A percentile compares a stretch with the other conserved stretches of the same genome.
These are phyloP conservation scores for Erebia ligea DNA, from an alignment of 2,888 invertebrate species.

Conservation along the genomic window DNA sequence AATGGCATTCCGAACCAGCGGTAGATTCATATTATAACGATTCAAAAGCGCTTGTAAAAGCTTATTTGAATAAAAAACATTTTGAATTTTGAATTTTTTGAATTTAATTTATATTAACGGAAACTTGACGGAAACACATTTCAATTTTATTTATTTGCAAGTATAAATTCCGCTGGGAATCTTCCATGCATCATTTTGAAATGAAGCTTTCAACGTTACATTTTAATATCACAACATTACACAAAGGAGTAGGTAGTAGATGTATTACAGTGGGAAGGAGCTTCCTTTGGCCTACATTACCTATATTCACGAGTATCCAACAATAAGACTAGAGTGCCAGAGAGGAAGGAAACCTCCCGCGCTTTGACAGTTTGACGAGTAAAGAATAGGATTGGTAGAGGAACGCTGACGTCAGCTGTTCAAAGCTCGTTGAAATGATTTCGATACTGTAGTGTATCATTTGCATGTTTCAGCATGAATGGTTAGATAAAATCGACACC, in stretches of 20 bases:
- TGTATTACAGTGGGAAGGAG: neutral
- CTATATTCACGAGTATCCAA: neutral
- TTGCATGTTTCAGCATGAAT: neutral
- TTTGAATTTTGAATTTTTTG: too few relatives aligned
- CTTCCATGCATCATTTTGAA: neutral
- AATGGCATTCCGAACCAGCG: too few relatives aligned
- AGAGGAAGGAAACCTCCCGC: constrained; percentile 10
- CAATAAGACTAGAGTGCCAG: neutral
- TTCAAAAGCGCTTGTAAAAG: too few relatives aligned
- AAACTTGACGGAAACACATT: too few relatives aligned
- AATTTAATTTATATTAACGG: too few relatives aligned
- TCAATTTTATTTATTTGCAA: too few relatives aligned
- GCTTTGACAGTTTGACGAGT: constrained; percentile 2
- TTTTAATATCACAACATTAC: neutral
- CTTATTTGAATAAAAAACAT: too few relatives aligned
- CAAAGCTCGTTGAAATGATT: neutral
- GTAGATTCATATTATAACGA: too few relatives aligned
- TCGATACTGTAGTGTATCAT: neutral
- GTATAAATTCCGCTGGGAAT: too few relatives aligned
- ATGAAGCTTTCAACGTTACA: neutral
- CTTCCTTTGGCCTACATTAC: constrained; percentile 8
- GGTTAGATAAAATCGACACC: neutral
- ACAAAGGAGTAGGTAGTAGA: neutral
- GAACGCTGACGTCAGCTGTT: constrained; percentile 9
- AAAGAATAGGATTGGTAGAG: neutral